Evolutionary conservation across 1,140 invertebrate species (phyloP), one percentile per base, ranked within the genome.

Genomic region (Lanistes nyassanus): DNA sequence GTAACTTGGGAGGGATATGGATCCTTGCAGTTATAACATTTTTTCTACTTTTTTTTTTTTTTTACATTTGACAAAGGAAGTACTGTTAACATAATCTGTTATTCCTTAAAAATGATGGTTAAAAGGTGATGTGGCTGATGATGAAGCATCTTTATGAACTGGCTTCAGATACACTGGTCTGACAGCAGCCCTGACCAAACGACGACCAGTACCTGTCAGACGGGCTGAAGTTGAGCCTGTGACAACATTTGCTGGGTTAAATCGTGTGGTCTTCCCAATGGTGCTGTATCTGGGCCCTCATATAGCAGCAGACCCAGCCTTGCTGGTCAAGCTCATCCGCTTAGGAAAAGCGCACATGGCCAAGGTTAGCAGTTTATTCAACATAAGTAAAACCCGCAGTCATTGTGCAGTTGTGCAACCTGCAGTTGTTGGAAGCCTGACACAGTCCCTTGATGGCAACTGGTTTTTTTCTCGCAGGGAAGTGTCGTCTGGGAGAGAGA

Each of bases 261-360:
- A 93, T 53, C 91, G 93, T n/a, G 90, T 92, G 66, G 93, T 95
- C 0, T 92, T 97, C 82, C 95, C 96, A n/a, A 96, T 98, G 92
- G 88, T 98, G 9, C 90, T 93, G 77, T 91, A 93, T 23, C 90
- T 99, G 65, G 98, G 98, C 47, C 95, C 97, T 1, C 94, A 97
- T 76, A 90, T 98, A 65, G 93, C 96, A 79, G 92, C 92, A 80
- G 96, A 98, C 91, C 94, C 96, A 0, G 92, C 96, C 76, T 90
- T 98, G 23, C 93, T 91, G 37, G 85, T 87, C 37, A 92, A 92
- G 80, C 79, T 92, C 13, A 86, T 91, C 13, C 83, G 91, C 55
- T 75, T 98, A 90, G 94, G 96, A 83, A 97, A 97, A 56, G 76
- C 80, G 21, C 88, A 83, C 74, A 87, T 89, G 85, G 75, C 51